A percentile compares a stretch with the other conserved stretches of the same genome.
phyloP scores from a whole-genome alignment of 2,113 vertebrate species.

The Noturus placidus region DNA sequence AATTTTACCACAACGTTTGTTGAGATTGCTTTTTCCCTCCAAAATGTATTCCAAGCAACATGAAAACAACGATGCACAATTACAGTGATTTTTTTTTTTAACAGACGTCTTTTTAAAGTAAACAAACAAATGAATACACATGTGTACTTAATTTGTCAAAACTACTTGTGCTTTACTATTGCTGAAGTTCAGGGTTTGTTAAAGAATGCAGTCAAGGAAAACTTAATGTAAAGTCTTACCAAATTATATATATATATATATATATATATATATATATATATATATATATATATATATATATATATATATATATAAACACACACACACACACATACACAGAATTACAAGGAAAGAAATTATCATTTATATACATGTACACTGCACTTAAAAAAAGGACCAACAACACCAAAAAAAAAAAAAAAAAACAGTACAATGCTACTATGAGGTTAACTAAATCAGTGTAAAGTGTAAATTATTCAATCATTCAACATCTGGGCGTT shows the following conservation, averaged over 20 bases:
- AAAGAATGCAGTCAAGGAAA: not conserved
- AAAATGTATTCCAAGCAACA: not conserved
- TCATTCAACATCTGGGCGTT: not conserved
- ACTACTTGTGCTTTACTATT: not conserved
- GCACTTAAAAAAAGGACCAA: not conserved
- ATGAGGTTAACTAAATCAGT: not conserved
- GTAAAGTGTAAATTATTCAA: not conserved
- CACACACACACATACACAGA: not conserved
- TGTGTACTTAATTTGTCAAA: not conserved
- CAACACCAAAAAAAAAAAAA: no score
- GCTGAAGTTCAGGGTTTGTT: conserved; percentile 2
- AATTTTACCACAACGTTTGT: not conserved
- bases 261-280: no score
- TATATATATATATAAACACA: no score
- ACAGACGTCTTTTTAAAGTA: not conserved
- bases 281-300: no score
- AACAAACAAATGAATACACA: not conserved
- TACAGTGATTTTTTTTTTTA: not conserved
- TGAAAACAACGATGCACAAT: not conserved
- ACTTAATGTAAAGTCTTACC: not conserved
- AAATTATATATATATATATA: not conserved
- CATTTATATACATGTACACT: conserved; percentile 5
- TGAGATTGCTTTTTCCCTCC: not conserved
- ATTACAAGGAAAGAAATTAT: conserved; percentile 16
- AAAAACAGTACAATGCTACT: not conserved